Percentiles rank a stretch among this genome's conserved stretches.
These are phyloP conservation scores for Cataglyphis hispanica DNA, from an alignment of 1,140 invertebrate species.

Conservation along the genomic window DNA sequence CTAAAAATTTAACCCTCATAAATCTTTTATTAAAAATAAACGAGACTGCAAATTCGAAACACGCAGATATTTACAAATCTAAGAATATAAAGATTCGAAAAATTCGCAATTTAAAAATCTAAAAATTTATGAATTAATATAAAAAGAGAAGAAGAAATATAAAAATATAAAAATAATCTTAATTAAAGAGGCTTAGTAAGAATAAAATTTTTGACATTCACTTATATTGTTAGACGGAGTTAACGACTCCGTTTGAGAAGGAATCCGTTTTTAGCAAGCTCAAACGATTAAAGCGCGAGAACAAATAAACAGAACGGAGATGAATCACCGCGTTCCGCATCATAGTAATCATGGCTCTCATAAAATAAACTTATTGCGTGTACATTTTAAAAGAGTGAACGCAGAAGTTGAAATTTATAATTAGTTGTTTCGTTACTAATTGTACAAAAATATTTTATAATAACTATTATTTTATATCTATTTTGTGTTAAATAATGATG, in stretches of 20 bases:
- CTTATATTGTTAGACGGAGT: conserved; percentile 8
- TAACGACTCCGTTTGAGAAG: conserved; percentile 5
- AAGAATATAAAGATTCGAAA: background rate
- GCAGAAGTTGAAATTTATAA: background rate
- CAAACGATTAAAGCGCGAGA: conserved; percentile 42
- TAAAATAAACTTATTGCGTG: conserved; percentile 7
- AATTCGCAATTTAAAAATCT: background rate
- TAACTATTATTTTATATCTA: background rate
- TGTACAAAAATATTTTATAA: conserved; percentile 2
- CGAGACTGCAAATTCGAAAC: background rate
- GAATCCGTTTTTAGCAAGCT: conserved; percentile 32
- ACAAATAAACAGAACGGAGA: conserved; percentile 48
- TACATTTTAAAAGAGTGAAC: background rate
- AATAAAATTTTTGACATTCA: conserved; percentile 16
- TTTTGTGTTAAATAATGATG: background rate
- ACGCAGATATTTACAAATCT: background rate
- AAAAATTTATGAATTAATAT: conserved; percentile 16
- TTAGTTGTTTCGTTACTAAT: conserved; percentile 9
- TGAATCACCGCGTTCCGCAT: background rate
- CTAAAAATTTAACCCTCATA: background rate
- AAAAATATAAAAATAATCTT: background rate
- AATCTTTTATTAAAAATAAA: background rate
- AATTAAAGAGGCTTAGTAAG: conserved; percentile 18
- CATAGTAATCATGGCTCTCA: background rate
- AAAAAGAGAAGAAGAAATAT: background rate